Conservation (phyloP, 2,113 vertebrate species). For the Sebastes schlegelii region DNA sequence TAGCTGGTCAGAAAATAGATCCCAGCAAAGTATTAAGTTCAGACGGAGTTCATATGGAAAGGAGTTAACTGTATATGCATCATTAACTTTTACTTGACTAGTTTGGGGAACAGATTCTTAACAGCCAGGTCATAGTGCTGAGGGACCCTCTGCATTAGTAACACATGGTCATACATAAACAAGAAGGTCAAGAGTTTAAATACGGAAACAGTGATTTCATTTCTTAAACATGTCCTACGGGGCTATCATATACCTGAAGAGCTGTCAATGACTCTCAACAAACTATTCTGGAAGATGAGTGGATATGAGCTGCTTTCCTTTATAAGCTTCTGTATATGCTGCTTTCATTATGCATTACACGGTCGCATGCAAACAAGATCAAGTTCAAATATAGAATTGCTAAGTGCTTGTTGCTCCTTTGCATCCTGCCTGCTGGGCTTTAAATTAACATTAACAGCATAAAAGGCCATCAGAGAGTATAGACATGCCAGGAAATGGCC, state of each 20-base stretch:
- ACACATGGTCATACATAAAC: conserved; percentile 53
- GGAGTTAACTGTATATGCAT: conserved; percentile 31
- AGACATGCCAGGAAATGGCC: conserved; percentile 24
- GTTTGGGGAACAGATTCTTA: conserved; percentile 29
- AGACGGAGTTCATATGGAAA: conserved; percentile 58
- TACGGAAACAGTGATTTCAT: conserved; percentile 15
- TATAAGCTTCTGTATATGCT: neutral
- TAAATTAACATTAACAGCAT: conserved; percentile 27
- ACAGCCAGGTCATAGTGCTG: conserved; percentile 20
- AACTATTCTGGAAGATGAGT: neutral
- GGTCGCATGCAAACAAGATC: neutral
- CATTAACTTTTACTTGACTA: conserved; percentile 61
- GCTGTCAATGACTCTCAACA: neutral
- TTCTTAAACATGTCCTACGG: neutral
- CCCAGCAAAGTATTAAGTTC: conserved; percentile 41
- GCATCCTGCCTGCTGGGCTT: conserved; percentile 13
- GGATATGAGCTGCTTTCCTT: neutral
- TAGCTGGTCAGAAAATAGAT: conserved; percentile 42
- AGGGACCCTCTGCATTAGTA: conserved; percentile 38
- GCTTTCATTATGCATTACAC: neutral
- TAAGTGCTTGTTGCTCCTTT: conserved; percentile 19
- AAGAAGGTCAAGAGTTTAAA: conserved; percentile 40
- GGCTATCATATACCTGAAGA: neutral
- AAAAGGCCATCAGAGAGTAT: conserved; percentile 10
- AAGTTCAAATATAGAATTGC: conserved; percentile 38